phyloP scores from a whole-genome alignment of 2,888 invertebrate genomes.

The Scrobipalpa costella region DNA sequence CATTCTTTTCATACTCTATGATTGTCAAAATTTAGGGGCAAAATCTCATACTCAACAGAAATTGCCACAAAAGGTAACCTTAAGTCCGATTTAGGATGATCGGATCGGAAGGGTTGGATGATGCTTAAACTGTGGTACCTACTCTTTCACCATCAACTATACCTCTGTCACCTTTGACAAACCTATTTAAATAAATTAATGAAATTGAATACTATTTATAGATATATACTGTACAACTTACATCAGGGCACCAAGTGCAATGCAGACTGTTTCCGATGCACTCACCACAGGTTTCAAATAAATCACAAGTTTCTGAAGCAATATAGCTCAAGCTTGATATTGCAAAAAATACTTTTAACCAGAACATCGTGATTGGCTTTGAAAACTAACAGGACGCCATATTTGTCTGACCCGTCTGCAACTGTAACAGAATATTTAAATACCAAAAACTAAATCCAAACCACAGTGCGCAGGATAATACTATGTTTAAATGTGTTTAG shows the following conservation, averaged over 20 bases:
- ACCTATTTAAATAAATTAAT: too few relatives aligned
- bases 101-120: too few relatives aligned
- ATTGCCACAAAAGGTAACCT: too few relatives aligned
- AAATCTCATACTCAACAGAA: too few relatives aligned
- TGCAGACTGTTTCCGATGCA: constrained; percentile 52
- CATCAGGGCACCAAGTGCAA: constrained; percentile 63
- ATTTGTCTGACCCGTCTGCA: not conserved
- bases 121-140: too few relatives aligned
- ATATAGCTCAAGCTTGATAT: not conserved
- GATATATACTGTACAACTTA: too few relatives aligned
- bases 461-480: constrained; percentile 2
- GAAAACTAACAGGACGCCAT: not conserved
- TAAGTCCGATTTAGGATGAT: too few relatives aligned
- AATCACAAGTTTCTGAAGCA: not conserved
- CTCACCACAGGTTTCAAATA: constrained; percentile 47
- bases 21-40: too few relatives aligned
- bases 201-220: too few relatives aligned
- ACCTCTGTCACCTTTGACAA: too few relatives aligned
- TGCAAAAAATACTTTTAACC: not conserved
- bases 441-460: not conserved
- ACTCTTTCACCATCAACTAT: too few relatives aligned
- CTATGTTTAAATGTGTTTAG: not conserved
- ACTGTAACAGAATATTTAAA: not conserved
- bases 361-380: not conserved
- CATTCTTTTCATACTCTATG: too few relatives aligned